These are phyloP conservation scores for Limnephilus lunatus DNA, from an alignment of 2,888 invertebrate genomes.

Conservation along the genomic window DNA sequence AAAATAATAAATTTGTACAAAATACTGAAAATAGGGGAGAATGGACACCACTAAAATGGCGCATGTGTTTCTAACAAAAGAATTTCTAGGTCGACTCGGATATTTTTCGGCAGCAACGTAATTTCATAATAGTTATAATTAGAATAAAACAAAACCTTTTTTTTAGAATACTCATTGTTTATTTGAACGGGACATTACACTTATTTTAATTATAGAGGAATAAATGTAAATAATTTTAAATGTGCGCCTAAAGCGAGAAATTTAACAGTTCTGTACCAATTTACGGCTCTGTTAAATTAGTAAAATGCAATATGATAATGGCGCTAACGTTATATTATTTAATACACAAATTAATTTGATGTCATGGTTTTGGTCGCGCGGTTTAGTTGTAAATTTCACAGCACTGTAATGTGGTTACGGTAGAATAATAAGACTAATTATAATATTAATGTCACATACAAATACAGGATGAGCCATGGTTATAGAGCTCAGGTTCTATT, in stretches of 20 bases:
- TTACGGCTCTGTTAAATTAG: not conserved
- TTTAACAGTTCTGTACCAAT: not conserved
- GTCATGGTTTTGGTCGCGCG: slow-evolving; percentile 11
- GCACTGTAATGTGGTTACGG: not conserved
- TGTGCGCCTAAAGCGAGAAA: not conserved
- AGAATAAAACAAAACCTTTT: too few relatives aligned
- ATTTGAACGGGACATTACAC: not conserved
- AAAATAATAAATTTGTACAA: too few relatives aligned
- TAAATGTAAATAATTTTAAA: not conserved
- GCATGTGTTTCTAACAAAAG: too few relatives aligned
- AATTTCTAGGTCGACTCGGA: too few relatives aligned
- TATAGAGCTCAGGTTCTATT: not conserved
- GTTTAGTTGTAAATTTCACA: slow-evolving; percentile 21
- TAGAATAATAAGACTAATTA: not conserved
- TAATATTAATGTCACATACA: not conserved
- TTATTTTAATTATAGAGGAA: not conserved
- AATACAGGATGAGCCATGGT: not conserved
- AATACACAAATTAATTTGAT: slow-evolving; percentile 24
- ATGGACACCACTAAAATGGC: not conserved
- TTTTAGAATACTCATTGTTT: not conserved
- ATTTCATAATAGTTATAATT: too few relatives aligned
- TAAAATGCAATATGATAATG: not conserved
- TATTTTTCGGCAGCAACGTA: too few relatives aligned
- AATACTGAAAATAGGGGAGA: not conserved
- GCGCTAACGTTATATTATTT: not conserved